A percentile compares a stretch with the other conserved stretches of the same genome.
Evolutionary conservation across 2,888 invertebrate genomes (phyloP).

Genomic region (Lamproptera curius): DNA sequence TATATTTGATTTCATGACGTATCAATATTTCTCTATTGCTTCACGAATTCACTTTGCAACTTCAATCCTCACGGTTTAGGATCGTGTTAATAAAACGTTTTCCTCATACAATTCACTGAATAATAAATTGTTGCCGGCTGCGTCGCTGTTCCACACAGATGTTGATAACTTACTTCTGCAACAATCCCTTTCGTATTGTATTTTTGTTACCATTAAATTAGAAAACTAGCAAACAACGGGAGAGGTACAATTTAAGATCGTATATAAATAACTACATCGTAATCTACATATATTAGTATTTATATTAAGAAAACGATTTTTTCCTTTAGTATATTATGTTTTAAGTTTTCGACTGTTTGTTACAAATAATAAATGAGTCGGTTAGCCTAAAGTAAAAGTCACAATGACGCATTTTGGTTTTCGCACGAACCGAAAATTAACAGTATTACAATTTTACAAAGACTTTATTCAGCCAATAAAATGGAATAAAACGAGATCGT

Average conservation of each 20-base stretch:
- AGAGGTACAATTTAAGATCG: not conserved
- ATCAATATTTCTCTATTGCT: not conserved
- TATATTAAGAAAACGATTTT: too few species aligned
- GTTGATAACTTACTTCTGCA: constrained; percentile 13
- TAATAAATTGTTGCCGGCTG: constrained; percentile 15
- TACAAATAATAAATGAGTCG: too few species aligned
- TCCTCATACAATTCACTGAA: constrained; percentile 13
- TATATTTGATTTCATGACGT: too few species aligned
- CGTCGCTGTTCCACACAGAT: constrained; percentile 12
- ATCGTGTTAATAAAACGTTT: constrained; percentile 7
- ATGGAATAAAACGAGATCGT: constrained; percentile 44
- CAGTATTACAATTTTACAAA: constrained; percentile 34
- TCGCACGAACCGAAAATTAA: constrained; percentile 33
- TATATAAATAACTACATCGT: too few species aligned
- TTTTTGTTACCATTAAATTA: too few species aligned
- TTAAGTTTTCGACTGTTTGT: too few species aligned
- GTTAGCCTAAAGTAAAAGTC: not conserved
- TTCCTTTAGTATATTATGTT: too few species aligned
- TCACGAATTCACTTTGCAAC: constrained; percentile 6
- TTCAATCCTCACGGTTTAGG: constrained; percentile 7
- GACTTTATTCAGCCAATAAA: constrained; percentile 41
- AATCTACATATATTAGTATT: too few species aligned
- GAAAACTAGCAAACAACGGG: too few species aligned
- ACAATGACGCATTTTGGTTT: constrained; percentile 14
- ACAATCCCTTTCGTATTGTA: constrained; percentile 1